Evolutionary conservation across 1,140 invertebrate genomes (phyloP), one percentile per base, ranked within the genome.

Genomic region (Helicoverpa zea): DNA sequence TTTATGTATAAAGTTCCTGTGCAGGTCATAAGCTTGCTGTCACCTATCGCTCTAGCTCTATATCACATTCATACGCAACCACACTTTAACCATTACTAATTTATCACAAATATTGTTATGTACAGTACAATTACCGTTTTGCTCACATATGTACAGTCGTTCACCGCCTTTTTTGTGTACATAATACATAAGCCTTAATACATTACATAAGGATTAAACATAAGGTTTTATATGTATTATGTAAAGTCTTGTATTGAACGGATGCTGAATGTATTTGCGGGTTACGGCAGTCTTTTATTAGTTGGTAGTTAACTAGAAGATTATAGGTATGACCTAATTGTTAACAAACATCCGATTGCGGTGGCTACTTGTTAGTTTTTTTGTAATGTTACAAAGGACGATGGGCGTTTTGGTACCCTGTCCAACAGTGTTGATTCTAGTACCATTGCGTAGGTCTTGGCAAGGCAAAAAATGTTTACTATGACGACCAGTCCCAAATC

Each of bases 141-240:
- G 18, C 14, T 23, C 18, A 11, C 18, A 72, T 54, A n/a, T n/a
- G n/a, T n/a, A 52, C 51, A 13, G 51, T 23, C 43, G 7, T 35
- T 35, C 35, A 12, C 47, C 68, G 68, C 68, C 68, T 54, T 52
- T 72, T 72, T 52, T 18, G 23, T 72, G 68, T 56, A 72, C 12
- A 54, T 30, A 13, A 54, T 54, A 29, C 23, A 56, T 49, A 72
- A 54, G 66, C 18, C 47, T 52, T 13, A 51, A 51, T 52, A 18
- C 2, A 10, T 52, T 70, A 70, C 13, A 2, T 59, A 59, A 59
- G 16, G 58, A 59, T 29, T 13, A 29, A 59, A 59, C 18, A 59
- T 18, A 3, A 23, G 29, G 58, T 59, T 59, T 30, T 13, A 18
- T 10, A 5, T 11, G 13, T 3, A 4, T 13, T 13, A 30, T 59